A percentile compares a stretch with the other conserved stretches of the same genome.
phyloP scores from a whole-genome alignment of 2,888 invertebrate species.

The Tetranychus truncatus region DNA sequence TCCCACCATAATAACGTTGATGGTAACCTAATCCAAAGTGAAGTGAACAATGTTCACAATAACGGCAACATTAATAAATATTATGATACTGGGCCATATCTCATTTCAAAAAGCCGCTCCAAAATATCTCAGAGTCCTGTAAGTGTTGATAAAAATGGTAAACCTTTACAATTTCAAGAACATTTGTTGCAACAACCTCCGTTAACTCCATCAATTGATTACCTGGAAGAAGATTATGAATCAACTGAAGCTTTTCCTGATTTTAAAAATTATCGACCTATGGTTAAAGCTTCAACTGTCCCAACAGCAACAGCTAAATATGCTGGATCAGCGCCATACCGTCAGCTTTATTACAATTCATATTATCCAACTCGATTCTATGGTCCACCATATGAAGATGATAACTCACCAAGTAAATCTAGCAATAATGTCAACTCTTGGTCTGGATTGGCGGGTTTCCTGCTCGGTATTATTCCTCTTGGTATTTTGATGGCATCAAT shows the following conservation, averaged over 20 bases:
- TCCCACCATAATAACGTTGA: background rate
- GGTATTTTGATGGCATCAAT: slow-evolving; percentile 10
- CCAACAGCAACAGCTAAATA: background rate
- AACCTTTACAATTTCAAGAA: background rate
- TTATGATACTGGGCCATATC: background rate
- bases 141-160: background rate
- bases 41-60: background rate
- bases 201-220: background rate
- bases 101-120: background rate
- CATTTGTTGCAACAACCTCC: background rate
- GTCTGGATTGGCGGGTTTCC: slow-evolving; percentile 12
- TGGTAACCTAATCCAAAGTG: background rate
- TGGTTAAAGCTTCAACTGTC: background rate
- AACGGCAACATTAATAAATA: background rate
- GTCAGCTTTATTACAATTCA: background rate
- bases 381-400: slow-evolving; percentile 5
- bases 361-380: slow-evolving; percentile 6
- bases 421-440: slow-evolving; percentile 2
- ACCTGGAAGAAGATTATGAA: slow-evolving; percentile 12
- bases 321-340: background rate
- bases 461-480: slow-evolving; percentile 11
- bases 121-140: background rate
- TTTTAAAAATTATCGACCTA: slow-evolving; percentile 5
- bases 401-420: background rate
- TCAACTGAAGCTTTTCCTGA: slow-evolving; percentile 6